A percentile compares a stretch with the other conserved stretches of the same genome.
Evolutionary conservation across 2,113 vertebrate species (phyloP).

Genomic region (Nasalis larvatus): DNA sequence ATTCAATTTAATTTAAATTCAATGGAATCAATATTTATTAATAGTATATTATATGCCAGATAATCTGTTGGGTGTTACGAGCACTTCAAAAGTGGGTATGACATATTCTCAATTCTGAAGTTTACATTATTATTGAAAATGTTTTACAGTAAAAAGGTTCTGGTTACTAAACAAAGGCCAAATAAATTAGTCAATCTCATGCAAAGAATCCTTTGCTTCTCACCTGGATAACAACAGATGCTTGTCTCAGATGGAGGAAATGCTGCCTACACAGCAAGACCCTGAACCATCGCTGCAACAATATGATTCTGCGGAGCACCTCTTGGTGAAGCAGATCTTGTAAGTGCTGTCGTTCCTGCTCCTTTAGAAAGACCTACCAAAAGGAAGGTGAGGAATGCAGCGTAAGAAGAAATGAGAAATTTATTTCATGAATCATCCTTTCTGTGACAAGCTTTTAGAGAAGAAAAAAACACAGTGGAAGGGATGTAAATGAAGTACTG

Average conservation of each 20-base stretch:
- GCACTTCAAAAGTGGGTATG: background rate
- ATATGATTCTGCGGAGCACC: slow-evolving; percentile 90
- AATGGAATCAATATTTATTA: background rate
- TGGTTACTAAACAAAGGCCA: slow-evolving; percentile 17
- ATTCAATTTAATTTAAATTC: slow-evolving; percentile 17
- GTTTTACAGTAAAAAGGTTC: slow-evolving; percentile 24
- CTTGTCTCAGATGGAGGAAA: slow-evolving; percentile 90
- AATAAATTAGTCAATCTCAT: background rate
- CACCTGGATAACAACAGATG: slow-evolving; percentile 92
- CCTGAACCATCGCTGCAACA: slow-evolving; percentile 92
- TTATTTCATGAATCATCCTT: slow-evolving; percentile 5
- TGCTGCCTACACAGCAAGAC: slow-evolving; percentile 89
- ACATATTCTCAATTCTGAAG: background rate
- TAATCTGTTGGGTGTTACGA: background rate
- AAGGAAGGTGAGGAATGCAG: background rate
- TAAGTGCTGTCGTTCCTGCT: slow-evolving; percentile 91
- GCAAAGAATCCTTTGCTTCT: background rate
- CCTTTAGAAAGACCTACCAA: slow-evolving; percentile 94
- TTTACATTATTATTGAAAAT: slow-evolving; percentile 40
- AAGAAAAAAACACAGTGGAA: background rate
- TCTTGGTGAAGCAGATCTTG: slow-evolving; percentile 93
- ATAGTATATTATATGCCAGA: background rate
- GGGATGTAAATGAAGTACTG: slow-evolving; percentile 10
- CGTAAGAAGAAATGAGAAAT: background rate
- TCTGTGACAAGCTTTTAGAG: slow-evolving; percentile 2